phyloP scores from a whole-genome alignment of 2,888 invertebrate species.

The Cheilosia impressa region DNA sequence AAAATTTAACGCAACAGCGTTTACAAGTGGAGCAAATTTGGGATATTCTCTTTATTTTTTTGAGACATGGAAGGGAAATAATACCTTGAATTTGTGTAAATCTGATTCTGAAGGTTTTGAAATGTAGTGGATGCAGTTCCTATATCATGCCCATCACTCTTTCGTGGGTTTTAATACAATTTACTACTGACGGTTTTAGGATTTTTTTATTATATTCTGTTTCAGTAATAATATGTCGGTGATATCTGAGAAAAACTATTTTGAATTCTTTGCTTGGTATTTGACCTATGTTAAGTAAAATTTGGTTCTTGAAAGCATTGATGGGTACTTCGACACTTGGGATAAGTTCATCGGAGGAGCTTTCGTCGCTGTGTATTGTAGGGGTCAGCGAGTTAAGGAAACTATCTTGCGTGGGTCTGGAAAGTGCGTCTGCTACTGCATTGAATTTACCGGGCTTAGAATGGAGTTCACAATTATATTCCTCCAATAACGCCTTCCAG shows the following conservation, averaged over 20 bases:
- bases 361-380: no score
- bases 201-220: no score
- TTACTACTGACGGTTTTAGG: no score
- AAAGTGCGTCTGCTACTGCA: background rate
- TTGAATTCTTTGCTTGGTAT: background rate
- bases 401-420: background rate
- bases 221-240: no score
- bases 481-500: background rate
- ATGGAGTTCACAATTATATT: background rate
- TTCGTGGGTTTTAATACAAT: background rate
- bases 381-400: background rate
- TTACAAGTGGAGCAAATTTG: conserved; percentile 7
- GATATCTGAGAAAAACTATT: background rate
- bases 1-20: no score
- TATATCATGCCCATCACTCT: no score
- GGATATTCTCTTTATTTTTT: conserved; percentile 5
- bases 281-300: background rate
- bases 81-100: background rate
- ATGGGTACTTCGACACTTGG: background rate
- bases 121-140: background rate
- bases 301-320: background rate
- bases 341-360: background rate
- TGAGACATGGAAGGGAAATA: conserved; percentile 3
- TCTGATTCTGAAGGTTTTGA: background rate
- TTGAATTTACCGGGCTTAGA: background rate